Conservation (phyloP, 2,888 invertebrate genomes). For the Drosophila histrio region DNA sequence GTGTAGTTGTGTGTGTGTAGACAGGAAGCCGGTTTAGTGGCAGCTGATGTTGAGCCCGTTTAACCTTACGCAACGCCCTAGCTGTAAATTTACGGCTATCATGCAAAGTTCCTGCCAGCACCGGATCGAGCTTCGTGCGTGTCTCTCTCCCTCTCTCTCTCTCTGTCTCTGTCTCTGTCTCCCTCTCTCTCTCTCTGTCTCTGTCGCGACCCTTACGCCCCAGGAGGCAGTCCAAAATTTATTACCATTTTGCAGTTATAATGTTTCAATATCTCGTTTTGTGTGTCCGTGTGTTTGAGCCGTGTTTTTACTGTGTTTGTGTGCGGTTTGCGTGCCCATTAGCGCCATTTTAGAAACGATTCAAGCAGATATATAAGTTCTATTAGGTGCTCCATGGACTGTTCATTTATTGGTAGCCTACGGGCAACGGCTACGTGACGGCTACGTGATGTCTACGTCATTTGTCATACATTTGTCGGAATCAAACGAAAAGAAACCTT, state of each 20-base stretch:
- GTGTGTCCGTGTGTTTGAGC: slow-evolving; percentile 23
- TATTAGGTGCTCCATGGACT: slow-evolving; percentile 42
- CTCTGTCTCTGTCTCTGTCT: background rate
- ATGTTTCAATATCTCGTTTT: slow-evolving; percentile 74
- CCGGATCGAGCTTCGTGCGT: slow-evolving; percentile 37
- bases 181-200: slow-evolving; percentile 29
- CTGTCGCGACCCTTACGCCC: slow-evolving; percentile 28
- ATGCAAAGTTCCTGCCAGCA: slow-evolving; percentile 68
- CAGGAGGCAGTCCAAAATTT: slow-evolving; percentile 66
- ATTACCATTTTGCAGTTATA: slow-evolving; percentile 79
- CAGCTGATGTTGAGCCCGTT: slow-evolving; percentile 69
- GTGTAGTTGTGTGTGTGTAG: slow-evolving; percentile 43
- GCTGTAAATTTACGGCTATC: slow-evolving; percentile 70
- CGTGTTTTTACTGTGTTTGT: slow-evolving; percentile 20
- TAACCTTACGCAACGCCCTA: slow-evolving; percentile 73
- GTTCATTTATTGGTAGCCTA: slow-evolving; percentile 38
- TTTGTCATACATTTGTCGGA: slow-evolving; percentile 39
- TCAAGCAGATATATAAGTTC: slow-evolving; percentile 47
- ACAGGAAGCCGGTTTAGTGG: slow-evolving; percentile 64
- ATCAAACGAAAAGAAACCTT: background rate
- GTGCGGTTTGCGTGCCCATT: slow-evolving; percentile 62
- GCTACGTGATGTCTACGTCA: slow-evolving; percentile 59
- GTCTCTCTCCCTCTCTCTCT: slow-evolving; percentile 6
- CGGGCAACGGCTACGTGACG: slow-evolving; percentile 46
- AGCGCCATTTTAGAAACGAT: slow-evolving; percentile 75